phyloP scores from a whole-genome alignment of 1,140 invertebrate species.

The Wasmannia auropunctata region DNA sequence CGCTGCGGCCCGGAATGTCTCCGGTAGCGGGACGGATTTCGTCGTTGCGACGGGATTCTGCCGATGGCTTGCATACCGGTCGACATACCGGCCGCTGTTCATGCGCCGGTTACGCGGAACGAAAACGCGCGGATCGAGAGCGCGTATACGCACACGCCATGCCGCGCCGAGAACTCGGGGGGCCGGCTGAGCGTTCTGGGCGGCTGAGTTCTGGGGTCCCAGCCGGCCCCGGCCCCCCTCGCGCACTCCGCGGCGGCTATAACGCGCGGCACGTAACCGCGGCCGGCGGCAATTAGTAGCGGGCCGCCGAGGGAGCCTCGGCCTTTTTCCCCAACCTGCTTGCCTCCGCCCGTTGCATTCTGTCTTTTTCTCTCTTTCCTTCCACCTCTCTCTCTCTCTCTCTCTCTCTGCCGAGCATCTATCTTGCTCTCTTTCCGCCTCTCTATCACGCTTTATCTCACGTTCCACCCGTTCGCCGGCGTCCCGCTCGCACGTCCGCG shows the following conservation, averaged over 20 bases:
- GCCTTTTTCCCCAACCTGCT: constrained; percentile 78
- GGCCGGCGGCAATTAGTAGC: constrained; percentile 85
- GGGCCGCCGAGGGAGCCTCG: constrained; percentile 83
- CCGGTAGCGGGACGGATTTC: constrained; percentile 37
- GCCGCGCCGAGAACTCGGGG: constrained; percentile 30
- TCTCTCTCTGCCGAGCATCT: constrained; percentile 73
- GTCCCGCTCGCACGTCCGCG: constrained; percentile 73
- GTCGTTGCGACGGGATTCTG: constrained; percentile 45
- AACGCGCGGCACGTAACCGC: constrained; percentile 83
- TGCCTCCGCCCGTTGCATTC: constrained; percentile 82
- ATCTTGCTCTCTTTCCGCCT: constrained; percentile 44
- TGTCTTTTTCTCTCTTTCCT: constrained; percentile 61
- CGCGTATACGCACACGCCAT: constrained; percentile 13
- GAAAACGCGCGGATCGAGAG: constrained; percentile 56
- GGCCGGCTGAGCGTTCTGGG: constrained; percentile 30
- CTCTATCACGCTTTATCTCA: constrained; percentile 73
- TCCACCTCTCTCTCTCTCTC: constrained; percentile 32
- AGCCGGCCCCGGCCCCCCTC: constrained; percentile 4
- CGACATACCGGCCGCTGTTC: constrained; percentile 53
- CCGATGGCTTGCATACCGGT: constrained; percentile 35
- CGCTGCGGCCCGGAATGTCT: constrained; percentile 17
- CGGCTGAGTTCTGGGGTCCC: constrained; percentile 40
- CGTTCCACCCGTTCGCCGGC: constrained; percentile 70
- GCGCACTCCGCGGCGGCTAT: constrained; percentile 69
- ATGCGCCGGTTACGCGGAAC: constrained; percentile 45